phyloP scores from a whole-genome alignment of 1,140 invertebrate species.

The Trypoxylus dichotomus region DNA sequence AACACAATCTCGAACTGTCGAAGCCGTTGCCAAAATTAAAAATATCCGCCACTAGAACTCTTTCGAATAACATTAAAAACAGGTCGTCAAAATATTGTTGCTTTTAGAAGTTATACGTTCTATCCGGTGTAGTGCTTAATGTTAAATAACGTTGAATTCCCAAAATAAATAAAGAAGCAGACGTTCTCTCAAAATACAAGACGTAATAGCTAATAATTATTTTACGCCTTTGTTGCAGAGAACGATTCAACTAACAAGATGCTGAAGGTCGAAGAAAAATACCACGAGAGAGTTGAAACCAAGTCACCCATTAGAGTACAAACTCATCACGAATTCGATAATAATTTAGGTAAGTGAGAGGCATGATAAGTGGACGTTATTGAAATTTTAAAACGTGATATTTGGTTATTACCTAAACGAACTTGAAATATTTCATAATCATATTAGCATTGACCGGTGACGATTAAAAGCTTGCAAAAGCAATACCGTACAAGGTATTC shows the following conservation, averaged over 20 bases:
- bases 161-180: too few relatives aligned
- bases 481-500: too few relatives aligned
- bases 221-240: too few relatives aligned
- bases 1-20: neutral
- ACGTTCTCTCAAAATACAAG: too few relatives aligned
- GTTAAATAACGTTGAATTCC: too few relatives aligned
- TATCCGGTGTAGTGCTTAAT: too few relatives aligned
- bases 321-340: slow-evolving; percentile 49
- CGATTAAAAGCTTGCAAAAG: too few relatives aligned
- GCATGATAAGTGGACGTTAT: too few relatives aligned
- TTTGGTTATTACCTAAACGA: neutral
- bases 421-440: neutral
- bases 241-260: slow-evolving; percentile 14
- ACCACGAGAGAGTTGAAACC: slow-evolving; percentile 46
- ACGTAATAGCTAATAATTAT: too few relatives aligned
- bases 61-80: neutral
- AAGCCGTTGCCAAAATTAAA: slow-evolving; percentile 18
- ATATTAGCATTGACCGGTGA: neutral
- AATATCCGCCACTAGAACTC: slow-evolving; percentile 5
- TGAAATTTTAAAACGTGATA: too few relatives aligned
- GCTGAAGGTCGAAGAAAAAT: slow-evolving; percentile 48
- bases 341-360: slow-evolving; percentile 46
- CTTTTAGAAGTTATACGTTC: neutral
- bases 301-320: slow-evolving; percentile 47
- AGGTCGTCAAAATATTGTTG: neutral